Base-by-base conservation (phyloP, 2,888 invertebrate genomes). In the Aphidius colemani region DNA sequence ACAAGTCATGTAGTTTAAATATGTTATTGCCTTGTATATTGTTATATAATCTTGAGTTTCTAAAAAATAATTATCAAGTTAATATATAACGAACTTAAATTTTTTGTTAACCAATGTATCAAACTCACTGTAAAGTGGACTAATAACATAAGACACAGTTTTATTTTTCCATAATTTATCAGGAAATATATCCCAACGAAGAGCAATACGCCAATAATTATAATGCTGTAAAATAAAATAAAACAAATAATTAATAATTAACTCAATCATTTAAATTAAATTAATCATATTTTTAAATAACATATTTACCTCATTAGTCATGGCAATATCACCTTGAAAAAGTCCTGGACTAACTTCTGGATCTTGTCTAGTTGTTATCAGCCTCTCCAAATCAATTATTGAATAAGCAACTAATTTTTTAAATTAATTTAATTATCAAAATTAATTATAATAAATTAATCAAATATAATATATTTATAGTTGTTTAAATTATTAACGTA, bases 321-420 rank as follows among this genome's bases (percentile, higher is more conserved):
- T 83, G 1, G 89, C 89, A 83, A 90, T 89, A 70, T 90, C 89
- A 3, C 90, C 90, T 78, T 90, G 88, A 74, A 87, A 89, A 43
- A 90, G 79, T 11, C 88, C 88, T 0, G 89, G 89, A 66, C 84
- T 84, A 1, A 89, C 86, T 82, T 90, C 89, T 0, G 89, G 88
- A 79, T 90, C 89, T 70, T 85, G 84, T n/a, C 74, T 70, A 4
- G 64, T 66, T 50, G 70, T 70, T 59, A 71, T 66, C 40, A 74
- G 68, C 13, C 53, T 46, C 10, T 64, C 61, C n/a, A 70, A 59
- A 13, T 70, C 69, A 13, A 73, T 70, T 4, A 65, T 61, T 9
- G 65, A 65, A 44, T 68, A 61, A 50, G 70, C 71, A 3, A 66
- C 71, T 71, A 45, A 30, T 56, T 39, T 9, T 46, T 9, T 55